These are phyloP conservation scores for Labeo calbasu DNA, from an alignment of 2,797 vertebrate species.

Conservation along the genomic window DNA sequence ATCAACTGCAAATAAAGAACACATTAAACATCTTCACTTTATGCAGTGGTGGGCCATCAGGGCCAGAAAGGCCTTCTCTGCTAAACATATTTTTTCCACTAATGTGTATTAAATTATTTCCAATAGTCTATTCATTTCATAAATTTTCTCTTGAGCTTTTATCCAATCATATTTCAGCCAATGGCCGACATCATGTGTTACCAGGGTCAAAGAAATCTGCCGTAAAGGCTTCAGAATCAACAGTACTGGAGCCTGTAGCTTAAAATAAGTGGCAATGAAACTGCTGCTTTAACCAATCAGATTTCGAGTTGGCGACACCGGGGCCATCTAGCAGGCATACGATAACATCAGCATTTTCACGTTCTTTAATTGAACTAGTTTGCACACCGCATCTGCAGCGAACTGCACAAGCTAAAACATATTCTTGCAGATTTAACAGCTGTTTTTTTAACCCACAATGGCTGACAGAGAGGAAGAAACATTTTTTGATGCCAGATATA, in stretches of 20 bases:
- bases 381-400: neutral
- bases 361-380: neutral
- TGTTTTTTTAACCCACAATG: neutral
- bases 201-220: too few species aligned
- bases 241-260: too few species aligned
- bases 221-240: too few species aligned
- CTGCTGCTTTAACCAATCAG: neutral
- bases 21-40: too few species aligned
- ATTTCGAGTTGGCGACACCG: neutral
- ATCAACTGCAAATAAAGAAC: too few species aligned
- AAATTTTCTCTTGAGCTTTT: neutral
- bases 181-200: too few species aligned
- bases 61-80: too few species aligned
- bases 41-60: too few species aligned
- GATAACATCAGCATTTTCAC: neutral
- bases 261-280: too few species aligned
- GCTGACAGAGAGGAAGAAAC: constrained; percentile 36
- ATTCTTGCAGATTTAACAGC: neutral
- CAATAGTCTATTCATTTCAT: too few species aligned
- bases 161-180: neutral
- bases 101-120: too few species aligned
- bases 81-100: too few species aligned
- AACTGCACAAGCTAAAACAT: neutral
- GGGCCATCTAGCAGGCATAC: neutral
- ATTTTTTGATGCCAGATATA: constrained; percentile 28